A percentile compares a stretch with the other conserved stretches of the same genome.
Evolutionary conservation across 2,113 vertebrate genomes (phyloP).

Genomic region (Chinchilla lanigera): DNA sequence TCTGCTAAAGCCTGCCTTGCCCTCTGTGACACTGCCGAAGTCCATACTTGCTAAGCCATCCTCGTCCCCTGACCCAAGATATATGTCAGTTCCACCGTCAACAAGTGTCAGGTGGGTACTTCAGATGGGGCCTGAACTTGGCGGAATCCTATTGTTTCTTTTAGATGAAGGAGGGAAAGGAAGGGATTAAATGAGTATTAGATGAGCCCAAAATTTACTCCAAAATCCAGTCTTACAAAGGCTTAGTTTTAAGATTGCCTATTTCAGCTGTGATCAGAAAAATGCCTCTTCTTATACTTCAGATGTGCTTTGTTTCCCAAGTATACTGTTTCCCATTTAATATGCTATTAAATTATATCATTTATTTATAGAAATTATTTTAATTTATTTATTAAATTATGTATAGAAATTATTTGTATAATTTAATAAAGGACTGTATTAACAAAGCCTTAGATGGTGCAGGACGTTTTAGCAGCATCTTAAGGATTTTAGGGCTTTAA

Average conservation of each 20-base stretch:
- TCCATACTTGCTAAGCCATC: constrained; percentile 94
- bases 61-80: constrained; percentile 88
- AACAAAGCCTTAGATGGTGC: not conserved
- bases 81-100: constrained; percentile 83
- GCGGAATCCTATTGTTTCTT: accelerated
- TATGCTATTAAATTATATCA: too few species aligned
- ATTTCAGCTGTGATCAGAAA: not conserved
- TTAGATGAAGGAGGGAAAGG: too few species aligned
- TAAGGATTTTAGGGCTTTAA: not conserved
- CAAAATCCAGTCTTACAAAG: not conserved
- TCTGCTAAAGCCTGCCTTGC: constrained; percentile 68
- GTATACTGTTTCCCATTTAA: too few species aligned
- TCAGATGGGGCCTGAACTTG: accelerated
- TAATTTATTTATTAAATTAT: too few species aligned
- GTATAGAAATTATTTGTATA: not conserved
- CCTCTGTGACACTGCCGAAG: constrained; percentile 88
- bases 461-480: not conserved
- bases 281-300: not conserved
- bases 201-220: accelerated
- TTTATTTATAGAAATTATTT: too few species aligned
- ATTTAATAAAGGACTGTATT: not conserved
- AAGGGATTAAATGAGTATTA: accelerated
- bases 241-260: not conserved
- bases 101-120: constrained; percentile 89
- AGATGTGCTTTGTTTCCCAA: not conserved